Percentiles rank a stretch among this genome's conserved stretches.
Conservation (phyloP, 2,113 vertebrate species). For the Delphinus delphis region DNA sequence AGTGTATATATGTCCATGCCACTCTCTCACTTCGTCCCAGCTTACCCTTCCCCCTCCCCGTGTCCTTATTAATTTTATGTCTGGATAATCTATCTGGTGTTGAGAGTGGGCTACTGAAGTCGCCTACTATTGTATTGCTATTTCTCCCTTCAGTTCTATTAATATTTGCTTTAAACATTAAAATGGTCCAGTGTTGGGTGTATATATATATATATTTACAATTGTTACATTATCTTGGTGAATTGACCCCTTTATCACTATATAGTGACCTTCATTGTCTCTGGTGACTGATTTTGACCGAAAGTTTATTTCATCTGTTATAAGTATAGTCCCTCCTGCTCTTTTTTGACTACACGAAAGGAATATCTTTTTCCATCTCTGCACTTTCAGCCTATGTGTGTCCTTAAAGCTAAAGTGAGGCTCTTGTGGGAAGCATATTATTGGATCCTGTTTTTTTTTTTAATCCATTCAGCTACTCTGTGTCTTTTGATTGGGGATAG, state of each 20-base stretch:
- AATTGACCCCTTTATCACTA: no score
- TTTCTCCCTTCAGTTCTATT: not conserved
- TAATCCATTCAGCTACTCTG: not conserved
- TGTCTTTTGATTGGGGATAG: no score
- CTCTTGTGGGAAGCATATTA: no score
- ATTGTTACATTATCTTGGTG: not conserved
- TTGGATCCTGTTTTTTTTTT: not conserved
- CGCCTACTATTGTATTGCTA: not conserved
- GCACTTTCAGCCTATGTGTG: not conserved
- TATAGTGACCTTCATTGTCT: not conserved
- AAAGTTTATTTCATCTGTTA: not conserved
- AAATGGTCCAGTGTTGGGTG: not conserved
- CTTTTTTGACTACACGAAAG: no score
- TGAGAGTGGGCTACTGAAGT: accelerated
- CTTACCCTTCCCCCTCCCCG: no score
- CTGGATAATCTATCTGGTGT: not conserved
- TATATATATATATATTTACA: not conserved
- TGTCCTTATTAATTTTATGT: not conserved
- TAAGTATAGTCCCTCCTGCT: accelerated
- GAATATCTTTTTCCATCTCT: not conserved
- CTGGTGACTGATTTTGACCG: not conserved
- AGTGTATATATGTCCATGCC: no score
- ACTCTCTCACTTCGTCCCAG: no score
- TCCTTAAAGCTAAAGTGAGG: not conserved
- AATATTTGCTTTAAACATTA: not conserved